Percentiles rank a stretch among this genome's conserved stretches.
Evolutionary conservation across 1,140 invertebrate genomes (phyloP).

Genomic region (Drosophila bipectinata): DNA sequence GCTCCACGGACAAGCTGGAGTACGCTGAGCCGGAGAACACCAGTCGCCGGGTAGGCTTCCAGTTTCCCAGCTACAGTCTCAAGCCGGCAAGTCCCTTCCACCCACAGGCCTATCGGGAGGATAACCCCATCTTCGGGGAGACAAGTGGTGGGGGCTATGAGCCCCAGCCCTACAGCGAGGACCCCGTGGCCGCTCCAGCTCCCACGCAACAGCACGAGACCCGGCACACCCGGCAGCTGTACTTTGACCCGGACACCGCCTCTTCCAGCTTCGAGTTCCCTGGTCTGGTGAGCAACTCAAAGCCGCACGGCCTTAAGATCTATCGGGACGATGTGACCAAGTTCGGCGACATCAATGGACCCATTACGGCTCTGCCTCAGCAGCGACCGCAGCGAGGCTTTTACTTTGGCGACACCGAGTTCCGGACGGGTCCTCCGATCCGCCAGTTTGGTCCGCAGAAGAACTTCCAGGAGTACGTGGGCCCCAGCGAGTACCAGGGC

Average conservation of each 20-base stretch:
- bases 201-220: slow-evolving; percentile 62
- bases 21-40: slow-evolving; percentile 65
- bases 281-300: slow-evolving; percentile 68
- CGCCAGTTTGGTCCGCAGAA: slow-evolving; percentile 76
- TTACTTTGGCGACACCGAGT: slow-evolving; percentile 76
- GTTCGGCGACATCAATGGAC: slow-evolving; percentile 82
- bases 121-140: slow-evolving; percentile 77
- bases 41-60: slow-evolving; percentile 77
- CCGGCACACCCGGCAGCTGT: slow-evolving; percentile 70
- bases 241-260: slow-evolving; percentile 65
- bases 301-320: slow-evolving; percentile 73
- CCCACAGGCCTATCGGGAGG: slow-evolving; percentile 81
- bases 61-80: slow-evolving; percentile 81
- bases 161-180: slow-evolving; percentile 64
- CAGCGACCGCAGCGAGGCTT: slow-evolving; percentile 68
- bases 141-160: slow-evolving; percentile 47
- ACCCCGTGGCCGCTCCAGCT: slow-evolving; percentile 28
- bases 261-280: slow-evolving; percentile 74
- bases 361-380: slow-evolving; percentile 76
- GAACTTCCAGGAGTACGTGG: slow-evolving; percentile 76
- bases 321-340: slow-evolving; percentile 83
- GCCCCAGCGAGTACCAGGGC: slow-evolving; percentile 63
- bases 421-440: slow-evolving; percentile 63
- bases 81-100: slow-evolving; percentile 74
- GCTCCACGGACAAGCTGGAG: slow-evolving; percentile 63